Conservation (phyloP, 1,140 invertebrate species). For the Caerostris extrusa region DNA sequence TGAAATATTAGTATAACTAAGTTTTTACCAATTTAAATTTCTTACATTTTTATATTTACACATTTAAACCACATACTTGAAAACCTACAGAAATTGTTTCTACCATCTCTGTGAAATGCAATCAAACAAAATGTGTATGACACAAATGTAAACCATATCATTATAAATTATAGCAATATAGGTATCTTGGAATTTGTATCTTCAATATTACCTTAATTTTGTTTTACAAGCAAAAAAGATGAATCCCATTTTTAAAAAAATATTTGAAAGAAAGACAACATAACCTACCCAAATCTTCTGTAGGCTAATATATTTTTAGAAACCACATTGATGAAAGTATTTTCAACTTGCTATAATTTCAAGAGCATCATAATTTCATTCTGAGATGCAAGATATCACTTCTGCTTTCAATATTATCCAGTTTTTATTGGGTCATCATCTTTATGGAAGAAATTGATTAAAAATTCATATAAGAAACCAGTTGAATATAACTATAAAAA, state of each 20-base stretch:
- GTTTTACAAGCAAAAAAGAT: too few species aligned
- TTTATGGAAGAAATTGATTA: constrained; percentile 82
- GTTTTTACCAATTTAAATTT: too few species aligned
- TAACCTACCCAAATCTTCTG: constrained; percentile 50
- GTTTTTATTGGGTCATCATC: constrained; percentile 81
- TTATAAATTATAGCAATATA: neutral
- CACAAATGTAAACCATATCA: neutral
- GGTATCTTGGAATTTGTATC: neutral
- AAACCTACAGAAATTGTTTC: neutral
- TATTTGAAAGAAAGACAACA: neutral
- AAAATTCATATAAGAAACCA: constrained; percentile 79
- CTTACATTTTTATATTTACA: too few species aligned
- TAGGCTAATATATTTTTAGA: constrained; percentile 31
- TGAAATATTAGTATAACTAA: too few species aligned
- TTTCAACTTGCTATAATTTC: constrained; percentile 81
- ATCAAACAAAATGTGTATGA: neutral
- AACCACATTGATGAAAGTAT: constrained; percentile 22
- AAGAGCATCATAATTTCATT: constrained; percentile 79
- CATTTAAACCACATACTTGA: too few species aligned
- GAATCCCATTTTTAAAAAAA: neutral
- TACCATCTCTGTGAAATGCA: neutral
- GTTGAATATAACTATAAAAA: neutral
- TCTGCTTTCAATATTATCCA: constrained; percentile 81
- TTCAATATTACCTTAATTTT: neutral
- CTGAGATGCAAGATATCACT: constrained; percentile 79